These are phyloP conservation scores for Bemisia tabaci DNA, from an alignment of 1,140 invertebrate species.

Conservation along the genomic window DNA sequence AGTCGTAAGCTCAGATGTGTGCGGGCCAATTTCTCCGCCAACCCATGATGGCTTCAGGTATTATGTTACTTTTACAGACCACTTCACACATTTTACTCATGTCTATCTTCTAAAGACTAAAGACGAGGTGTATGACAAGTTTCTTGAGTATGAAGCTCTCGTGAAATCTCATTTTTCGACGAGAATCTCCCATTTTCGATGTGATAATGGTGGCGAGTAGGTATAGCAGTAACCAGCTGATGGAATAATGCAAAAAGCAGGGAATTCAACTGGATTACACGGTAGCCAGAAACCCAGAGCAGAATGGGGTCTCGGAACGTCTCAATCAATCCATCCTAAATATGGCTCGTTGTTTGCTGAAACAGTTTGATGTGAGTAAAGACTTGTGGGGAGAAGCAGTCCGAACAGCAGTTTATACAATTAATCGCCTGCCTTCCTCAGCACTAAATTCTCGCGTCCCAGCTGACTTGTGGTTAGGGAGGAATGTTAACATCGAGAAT, in stretches of 20 bases:
- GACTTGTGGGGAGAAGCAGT: conserved; percentile 15
- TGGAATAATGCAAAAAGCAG: conserved; percentile 21
- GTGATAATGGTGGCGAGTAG: conserved; percentile 21
- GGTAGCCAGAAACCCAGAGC: conserved; percentile 26
- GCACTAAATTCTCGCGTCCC: conserved; percentile 14
- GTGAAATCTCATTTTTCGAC: not conserved
- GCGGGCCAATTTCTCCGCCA: conserved; percentile 5
- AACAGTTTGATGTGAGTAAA: conserved; percentile 4
- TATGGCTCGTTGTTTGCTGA: conserved; percentile 2
- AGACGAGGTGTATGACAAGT: conserved; percentile 5
- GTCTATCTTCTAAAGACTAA: conserved; percentile 14
- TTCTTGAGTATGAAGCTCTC: conserved; percentile 9
- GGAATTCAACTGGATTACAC: conserved; percentile 22
- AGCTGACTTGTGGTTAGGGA: conserved; percentile 18
- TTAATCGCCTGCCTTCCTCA: conserved; percentile 10
- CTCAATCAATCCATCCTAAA: conserved; percentile 22
- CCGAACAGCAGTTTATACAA: conserved; percentile 13
- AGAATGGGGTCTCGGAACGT: conserved; percentile 28
- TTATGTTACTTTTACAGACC: conserved; percentile 12
- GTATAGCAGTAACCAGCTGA: conserved; percentile 8
- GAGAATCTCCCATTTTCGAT: conserved; percentile 12
- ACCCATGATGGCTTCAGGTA: conserved; percentile 5
- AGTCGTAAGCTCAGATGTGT: conserved; percentile 13
- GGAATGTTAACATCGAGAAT: conserved; percentile 20
- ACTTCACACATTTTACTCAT: conserved; percentile 10